Base-by-base conservation (phyloP, 92 coral and sea anemone genomes). In the Montipora capitata region DNA sequence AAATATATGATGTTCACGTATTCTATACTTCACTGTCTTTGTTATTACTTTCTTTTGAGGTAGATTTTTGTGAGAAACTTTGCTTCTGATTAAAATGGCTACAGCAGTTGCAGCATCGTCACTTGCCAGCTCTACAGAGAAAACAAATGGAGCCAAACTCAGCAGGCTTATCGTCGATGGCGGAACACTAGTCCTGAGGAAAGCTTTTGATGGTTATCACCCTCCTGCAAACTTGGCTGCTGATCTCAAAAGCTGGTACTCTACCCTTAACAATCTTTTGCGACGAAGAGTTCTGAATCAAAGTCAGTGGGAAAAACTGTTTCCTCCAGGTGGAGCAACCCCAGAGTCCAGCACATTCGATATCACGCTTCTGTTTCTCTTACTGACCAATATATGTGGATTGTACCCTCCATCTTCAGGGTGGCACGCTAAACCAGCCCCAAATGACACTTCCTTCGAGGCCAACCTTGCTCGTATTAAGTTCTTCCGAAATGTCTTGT, bases 331-430 rank as follows among this genome's bases (percentile, higher is more conserved):
- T 78, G 95, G 91, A 59, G 86, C 77, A 62, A 35, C 58, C 10
- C 96, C 96, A 68, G 90, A 84, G 40, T 94, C 94, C 49, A 82
- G 51, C 39, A 74, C 85, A 5, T 93, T 86, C 51, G 96, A 93
- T 15, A 79, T 93, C 56, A 93, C 94, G 73, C 87, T 93, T 43
- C 77, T 93, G 11, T 82, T 91, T 59, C 80, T 90, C 14, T 89
- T 93, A n/a, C 80, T 93, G 10, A 82, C 92, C 54, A 93, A 82
- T 69, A 93, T 93, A 63, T 93, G 96, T 89, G 90, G 95, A 10
- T 85, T 85, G 2, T 42, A 18, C 57, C 69, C 83, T 38, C 95
- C 93, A 48, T 70, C 44, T 12, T 72, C 79, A 40, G 84, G 92
- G 0, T 89, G 92, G 92, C 79, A 89, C 67, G 52, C n/a, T 18